These are phyloP conservation scores for Hemibagrus guttatus DNA, from an alignment of 2,797 vertebrate species.

Conservation along the genomic window DNA sequence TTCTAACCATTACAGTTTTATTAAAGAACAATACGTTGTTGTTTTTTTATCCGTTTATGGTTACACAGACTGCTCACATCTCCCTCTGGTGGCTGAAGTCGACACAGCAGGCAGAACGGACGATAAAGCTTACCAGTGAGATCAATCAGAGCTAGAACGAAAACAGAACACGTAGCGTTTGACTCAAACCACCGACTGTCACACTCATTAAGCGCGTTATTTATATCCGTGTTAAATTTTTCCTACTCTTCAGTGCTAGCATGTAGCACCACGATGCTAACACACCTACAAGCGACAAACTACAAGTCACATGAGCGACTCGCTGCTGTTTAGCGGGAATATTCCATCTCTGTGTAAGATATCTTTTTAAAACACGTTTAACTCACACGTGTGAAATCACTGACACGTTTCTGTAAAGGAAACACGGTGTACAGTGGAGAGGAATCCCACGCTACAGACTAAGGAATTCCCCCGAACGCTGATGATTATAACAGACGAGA, in stretches of 20 bases:
- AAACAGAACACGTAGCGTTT: neutral
- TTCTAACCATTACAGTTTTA: neutral
- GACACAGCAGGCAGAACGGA: neutral
- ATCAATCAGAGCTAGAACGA: too few species aligned
- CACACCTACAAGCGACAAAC: neutral
- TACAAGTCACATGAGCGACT: too few species aligned
- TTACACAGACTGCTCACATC: neutral
- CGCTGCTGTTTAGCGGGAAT: too few species aligned
- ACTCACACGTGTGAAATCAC: neutral
- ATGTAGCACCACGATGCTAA: neutral
- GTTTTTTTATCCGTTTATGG: neutral
- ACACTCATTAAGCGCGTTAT: neutral
- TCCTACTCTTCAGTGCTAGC: too few species aligned
- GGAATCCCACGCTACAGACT: neutral
- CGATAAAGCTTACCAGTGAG: neutral
- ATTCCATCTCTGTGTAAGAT: too few species aligned
- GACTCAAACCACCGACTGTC: too few species aligned
- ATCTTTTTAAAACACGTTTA: neutral
- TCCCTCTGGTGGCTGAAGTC: neutral
- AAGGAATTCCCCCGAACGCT: neutral
- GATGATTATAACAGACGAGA: slow-evolving; percentile 9
- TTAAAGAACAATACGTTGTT: neutral
- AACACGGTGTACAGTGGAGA: neutral
- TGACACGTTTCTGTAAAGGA: neutral
- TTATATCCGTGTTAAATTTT: neutral